Evolutionary conservation across 2,113 vertebrate genomes (phyloP).

Genomic region (Stomatorhinus ivindoensis): DNA sequence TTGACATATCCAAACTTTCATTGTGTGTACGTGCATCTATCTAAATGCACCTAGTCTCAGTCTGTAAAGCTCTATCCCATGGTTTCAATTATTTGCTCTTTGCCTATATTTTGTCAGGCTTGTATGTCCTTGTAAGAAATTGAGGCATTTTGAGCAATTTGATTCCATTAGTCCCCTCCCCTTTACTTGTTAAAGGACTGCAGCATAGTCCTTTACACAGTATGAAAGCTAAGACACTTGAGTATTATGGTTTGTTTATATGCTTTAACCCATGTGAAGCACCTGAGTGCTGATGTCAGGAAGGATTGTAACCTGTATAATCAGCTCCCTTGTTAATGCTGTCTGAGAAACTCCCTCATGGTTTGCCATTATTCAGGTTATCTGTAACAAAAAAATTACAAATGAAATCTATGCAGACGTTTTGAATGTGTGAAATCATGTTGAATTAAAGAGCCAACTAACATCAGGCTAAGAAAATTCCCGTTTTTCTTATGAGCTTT

Average conservation of each 20-base stretch:
- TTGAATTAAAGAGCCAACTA: constrained; percentile 3
- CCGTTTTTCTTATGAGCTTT: constrained; percentile 14
- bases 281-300: background rate
- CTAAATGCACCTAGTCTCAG: background rate
- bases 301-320: background rate
- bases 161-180: background rate
- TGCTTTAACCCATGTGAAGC: background rate
- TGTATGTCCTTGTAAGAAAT: background rate
- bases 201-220: background rate
- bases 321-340: constrained; percentile 21
- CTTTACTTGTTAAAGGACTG: background rate
- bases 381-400: constrained; percentile 31
- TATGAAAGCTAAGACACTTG: background rate
- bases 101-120: background rate
- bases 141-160: background rate
- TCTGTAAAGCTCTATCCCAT: background rate
- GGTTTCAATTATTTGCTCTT: background rate
- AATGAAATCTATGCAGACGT: constrained; percentile 60
- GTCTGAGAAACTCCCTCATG: constrained; percentile 20
- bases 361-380: constrained; percentile 17
- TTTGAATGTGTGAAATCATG: constrained; percentile 54
- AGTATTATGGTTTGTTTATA: background rate
- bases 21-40: background rate
- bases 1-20: background rate
- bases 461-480: constrained; percentile 18